Conservation (phyloP, 2,113 vertebrate species). For the Chamaetylas fuelleborni region DNA sequence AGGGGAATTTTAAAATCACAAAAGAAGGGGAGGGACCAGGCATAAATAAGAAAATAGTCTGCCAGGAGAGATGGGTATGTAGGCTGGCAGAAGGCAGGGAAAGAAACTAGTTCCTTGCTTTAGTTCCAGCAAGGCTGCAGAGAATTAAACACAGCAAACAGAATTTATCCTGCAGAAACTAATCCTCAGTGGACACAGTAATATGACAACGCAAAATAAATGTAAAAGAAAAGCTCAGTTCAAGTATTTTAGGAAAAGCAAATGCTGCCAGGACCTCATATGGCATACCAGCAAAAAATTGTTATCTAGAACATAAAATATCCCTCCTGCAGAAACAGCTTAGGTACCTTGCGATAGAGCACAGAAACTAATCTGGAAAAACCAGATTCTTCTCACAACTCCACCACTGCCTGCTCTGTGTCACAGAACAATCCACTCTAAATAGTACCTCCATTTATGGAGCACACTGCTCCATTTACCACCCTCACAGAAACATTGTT, state of each 20-base stretch:
- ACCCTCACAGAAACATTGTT: background rate
- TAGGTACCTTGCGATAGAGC: background rate
- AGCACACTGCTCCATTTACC: background rate
- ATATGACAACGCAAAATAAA: background rate
- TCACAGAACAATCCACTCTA: background rate
- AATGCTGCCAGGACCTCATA: background rate
- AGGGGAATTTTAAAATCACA: background rate
- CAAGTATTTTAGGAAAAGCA: background rate
- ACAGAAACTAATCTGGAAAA: background rate
- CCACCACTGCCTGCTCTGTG: background rate
- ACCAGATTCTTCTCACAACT: background rate
- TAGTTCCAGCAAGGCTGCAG: background rate
- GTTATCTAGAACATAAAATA: background rate
- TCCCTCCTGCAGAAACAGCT: background rate
- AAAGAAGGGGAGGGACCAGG: background rate
- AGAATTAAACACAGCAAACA: background rate
- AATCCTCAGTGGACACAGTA: background rate
- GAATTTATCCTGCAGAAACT: background rate
- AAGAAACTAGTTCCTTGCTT: background rate
- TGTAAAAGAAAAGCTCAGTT: background rate
- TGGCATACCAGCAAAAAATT: background rate
- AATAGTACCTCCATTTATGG: background rate
- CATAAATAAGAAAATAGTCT: background rate
- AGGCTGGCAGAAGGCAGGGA: background rate
- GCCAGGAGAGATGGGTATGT: background rate